phyloP scores from a whole-genome alignment of 2,888 invertebrate genomes.

The Macaria liturata region DNA sequence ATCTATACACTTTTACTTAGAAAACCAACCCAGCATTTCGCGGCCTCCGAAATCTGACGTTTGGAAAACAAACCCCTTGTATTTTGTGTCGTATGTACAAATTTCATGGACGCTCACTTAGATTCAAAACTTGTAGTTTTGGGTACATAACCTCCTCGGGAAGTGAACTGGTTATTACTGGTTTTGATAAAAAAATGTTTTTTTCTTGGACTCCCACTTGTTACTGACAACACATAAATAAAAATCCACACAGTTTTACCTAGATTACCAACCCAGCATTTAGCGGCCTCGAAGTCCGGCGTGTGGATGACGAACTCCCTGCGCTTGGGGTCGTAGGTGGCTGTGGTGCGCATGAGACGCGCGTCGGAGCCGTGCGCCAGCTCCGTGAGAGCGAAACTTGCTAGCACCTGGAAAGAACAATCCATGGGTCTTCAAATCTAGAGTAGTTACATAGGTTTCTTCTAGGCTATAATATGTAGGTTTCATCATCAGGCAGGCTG shows the following conservation, averaged over 20 bases:
- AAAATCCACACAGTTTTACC: conserved; percentile 80
- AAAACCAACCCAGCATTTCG: conserved; percentile 98
- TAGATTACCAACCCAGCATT: conserved; percentile 98
- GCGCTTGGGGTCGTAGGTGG: conserved; percentile 90
- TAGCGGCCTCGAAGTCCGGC: conserved; percentile 97
- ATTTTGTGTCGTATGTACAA: conserved; percentile 88
- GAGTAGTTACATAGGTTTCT: no score
- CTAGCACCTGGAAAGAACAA: conserved; percentile 81
- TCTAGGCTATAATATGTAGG: not conserved
- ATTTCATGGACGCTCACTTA: no score
- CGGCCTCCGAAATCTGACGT: conserved; percentile 96
- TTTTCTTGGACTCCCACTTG: not conserved
- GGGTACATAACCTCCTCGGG: no score
- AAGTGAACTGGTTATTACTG: no score
- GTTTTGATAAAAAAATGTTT: no score
- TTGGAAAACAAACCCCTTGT: conserved; percentile 92
- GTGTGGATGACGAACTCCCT: conserved; percentile 94
- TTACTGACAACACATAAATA: conserved; percentile 34
- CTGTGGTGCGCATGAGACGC: conserved; percentile 94
- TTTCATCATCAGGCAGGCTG: no score
- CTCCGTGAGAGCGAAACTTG: conserved; percentile 96
- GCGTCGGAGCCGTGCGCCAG: conserved; percentile 97
- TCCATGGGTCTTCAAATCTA: not conserved
- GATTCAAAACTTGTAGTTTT: no score
- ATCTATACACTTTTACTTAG: conserved; percentile 84